Evolutionary conservation across 2,888 invertebrate genomes (phyloP), one percentile per base, ranked within the genome.

Genomic region (Halictus ligatus): DNA sequence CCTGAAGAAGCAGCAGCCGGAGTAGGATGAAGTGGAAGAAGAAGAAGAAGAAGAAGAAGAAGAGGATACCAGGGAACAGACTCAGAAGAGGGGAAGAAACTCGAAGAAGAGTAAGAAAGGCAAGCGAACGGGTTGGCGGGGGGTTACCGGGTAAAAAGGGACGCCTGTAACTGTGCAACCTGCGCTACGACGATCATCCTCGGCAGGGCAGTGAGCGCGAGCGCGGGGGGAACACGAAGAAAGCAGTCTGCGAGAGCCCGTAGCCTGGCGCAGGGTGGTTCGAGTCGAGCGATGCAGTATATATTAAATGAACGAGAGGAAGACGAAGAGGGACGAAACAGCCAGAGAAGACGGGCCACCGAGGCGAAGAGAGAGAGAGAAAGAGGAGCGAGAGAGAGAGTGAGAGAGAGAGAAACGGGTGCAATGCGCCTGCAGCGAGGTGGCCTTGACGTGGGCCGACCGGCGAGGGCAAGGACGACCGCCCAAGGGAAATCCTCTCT

Each of bases 381-480:
- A 1, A 64, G 82, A 80, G 54, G n/a, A n/a, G n/a, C n/a, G 15
- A 15, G 25, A 0, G 21, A 10, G 2, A 15, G 29, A 29, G 29
- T 29, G 29, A 64, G 3, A 64, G 82, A 80, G 54, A 83, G 85
- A 83, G 83, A 83, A 84, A 89, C 92, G 94, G 92, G 94, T 94
- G 94, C 95, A 94, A 92, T 94, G 94, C 89, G 95, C 94, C 92
- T 92, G 92, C 85, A 92, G 94, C 92, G 88, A 91, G 91, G 90
- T 94, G 94, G 94, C 95, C 95, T 94, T 95, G 95, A 94, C 92
- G 94, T 91, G 92, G 93, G 91, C 91, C 92, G 93, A 90, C 91
- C 91, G 91, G 94, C 92, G 94, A 94, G 94, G 95, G 94, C 95
- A 95, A 95, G 95, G 95, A 93, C 95, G 95, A 94, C 94, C 91